phyloP scores from a whole-genome alignment of 2,113 vertebrate species.

The Cettia cetti region DNA sequence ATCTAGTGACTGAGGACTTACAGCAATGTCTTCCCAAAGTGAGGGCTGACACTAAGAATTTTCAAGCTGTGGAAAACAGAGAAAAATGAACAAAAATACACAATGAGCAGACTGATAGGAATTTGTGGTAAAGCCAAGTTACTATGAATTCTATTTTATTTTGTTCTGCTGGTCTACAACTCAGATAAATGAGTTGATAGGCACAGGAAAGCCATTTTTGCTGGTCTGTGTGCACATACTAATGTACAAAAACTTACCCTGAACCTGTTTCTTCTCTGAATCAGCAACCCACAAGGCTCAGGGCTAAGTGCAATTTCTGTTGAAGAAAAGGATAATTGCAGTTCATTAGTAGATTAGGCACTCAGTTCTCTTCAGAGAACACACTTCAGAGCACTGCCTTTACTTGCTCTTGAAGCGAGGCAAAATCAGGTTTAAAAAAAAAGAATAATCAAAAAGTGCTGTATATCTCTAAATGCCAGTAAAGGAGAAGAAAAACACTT shows the following conservation, averaged over 20 bases:
- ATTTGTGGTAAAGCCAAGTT: not conserved
- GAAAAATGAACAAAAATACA: not conserved
- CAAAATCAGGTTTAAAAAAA: not conserved
- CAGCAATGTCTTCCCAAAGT: not conserved
- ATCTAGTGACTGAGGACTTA: not conserved
- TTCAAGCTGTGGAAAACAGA: not conserved
- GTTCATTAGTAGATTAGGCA: not conserved
- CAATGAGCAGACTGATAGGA: not conserved
- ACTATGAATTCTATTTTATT: not conserved
- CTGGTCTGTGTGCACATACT: not conserved
- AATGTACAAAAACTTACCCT: not conserved
- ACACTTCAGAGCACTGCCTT: not conserved
- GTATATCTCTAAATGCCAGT: not conserved
- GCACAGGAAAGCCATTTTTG: not conserved
- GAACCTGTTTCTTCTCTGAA: not conserved
- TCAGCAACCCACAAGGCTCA: not conserved
- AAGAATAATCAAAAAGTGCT: not conserved
- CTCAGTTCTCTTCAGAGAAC: not conserved
- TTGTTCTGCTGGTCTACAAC: not conserved
- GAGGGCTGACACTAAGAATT: not conserved
- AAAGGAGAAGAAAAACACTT: not conserved
- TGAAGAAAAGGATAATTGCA: slow-evolving; percentile 4
- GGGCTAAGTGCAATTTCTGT: not conserved
- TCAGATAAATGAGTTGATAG: not conserved
- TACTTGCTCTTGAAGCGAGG: not conserved